These are phyloP conservation scores for Heliconius cydno DNA, from an alignment of 2,888 invertebrate genomes.

Conservation along the genomic window DNA sequence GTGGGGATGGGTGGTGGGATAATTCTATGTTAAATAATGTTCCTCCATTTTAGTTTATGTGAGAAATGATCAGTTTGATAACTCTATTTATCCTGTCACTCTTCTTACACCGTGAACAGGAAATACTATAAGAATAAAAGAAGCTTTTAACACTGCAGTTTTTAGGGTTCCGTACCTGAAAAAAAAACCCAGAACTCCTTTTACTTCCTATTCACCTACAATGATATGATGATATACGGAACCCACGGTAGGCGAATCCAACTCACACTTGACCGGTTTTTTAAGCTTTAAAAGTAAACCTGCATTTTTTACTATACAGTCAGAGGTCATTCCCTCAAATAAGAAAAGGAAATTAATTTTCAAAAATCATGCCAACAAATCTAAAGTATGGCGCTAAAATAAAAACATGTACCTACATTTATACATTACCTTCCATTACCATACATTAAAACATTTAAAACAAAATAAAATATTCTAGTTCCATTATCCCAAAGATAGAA, in stretches of 20 bases:
- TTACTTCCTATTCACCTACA: too few species aligned
- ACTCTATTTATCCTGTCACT: background rate
- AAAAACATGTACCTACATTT: too few species aligned
- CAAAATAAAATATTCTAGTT: background rate
- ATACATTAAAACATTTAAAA: background rate
- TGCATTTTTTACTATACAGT: too few species aligned
- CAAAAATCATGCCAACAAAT: too few species aligned
- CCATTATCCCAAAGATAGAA: background rate
- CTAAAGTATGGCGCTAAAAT: too few species aligned
- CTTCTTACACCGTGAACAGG: background rate
- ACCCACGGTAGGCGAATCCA: too few species aligned
- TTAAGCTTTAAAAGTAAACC: too few species aligned
- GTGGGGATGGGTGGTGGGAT: slow-evolving; percentile 28
- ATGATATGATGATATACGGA: too few species aligned
- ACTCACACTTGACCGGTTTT: too few species aligned
- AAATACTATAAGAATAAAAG: background rate
- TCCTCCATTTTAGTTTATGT: slow-evolving; percentile 18
- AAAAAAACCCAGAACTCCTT: background rate
- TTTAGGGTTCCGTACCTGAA: background rate
- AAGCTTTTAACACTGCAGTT: too few species aligned
- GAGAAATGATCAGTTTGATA: slow-evolving; percentile 6
- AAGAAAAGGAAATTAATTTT: too few species aligned
- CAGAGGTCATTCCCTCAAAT: too few species aligned
- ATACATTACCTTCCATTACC: background rate
- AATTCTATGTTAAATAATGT: slow-evolving; percentile 32